Percentiles rank a stretch among this genome's conserved stretches.
Evolutionary conservation across 2,888 invertebrate genomes (phyloP).

Genomic region (Seira musarum): DNA sequence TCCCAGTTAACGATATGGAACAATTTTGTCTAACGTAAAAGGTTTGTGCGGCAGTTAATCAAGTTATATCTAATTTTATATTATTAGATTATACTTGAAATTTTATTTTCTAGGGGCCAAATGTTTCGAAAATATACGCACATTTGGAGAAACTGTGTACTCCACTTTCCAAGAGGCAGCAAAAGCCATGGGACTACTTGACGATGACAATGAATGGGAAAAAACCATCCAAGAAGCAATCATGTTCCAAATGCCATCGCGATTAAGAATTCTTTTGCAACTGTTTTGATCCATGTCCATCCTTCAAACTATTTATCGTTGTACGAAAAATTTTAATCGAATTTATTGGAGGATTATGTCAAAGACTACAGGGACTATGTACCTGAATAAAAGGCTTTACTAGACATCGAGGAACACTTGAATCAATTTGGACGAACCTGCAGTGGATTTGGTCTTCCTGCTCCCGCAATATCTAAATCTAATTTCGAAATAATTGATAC

Average conservation of each 20-base stretch:
- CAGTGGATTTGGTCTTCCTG: constrained; percentile 40
- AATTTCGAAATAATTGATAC: not conserved
- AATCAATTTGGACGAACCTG: constrained; percentile 26
- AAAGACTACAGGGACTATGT: not conserved
- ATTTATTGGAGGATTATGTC: constrained; percentile 52
- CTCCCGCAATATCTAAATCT: not conserved
- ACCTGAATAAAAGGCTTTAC: constrained; percentile 44
- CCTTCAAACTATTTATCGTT: constrained; percentile 66
- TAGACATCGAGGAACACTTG: constrained; percentile 46
- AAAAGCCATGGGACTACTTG: constrained; percentile 51
- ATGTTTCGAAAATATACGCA: constrained; percentile 68
- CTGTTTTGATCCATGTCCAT: constrained; percentile 66
- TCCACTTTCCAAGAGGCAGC: constrained; percentile 68
- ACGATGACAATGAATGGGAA: constrained; percentile 70
- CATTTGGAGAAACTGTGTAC: constrained; percentile 56
- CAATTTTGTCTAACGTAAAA: constrained; percentile 69
- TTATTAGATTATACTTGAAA: not conserved
- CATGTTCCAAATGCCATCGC: constrained; percentile 66
- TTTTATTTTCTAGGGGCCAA: constrained; percentile 43
- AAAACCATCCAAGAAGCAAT: constrained; percentile 66
- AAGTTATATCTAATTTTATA: too few relatives aligned
- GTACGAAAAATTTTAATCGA: constrained; percentile 67
- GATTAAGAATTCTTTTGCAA: constrained; percentile 68
- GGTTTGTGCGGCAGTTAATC: too few relatives aligned
- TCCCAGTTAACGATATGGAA: constrained; percentile 69